These are phyloP conservation scores for Cyanocitta stelleri DNA, from an alignment of 2,113 vertebrate species.

Conservation along the genomic window DNA sequence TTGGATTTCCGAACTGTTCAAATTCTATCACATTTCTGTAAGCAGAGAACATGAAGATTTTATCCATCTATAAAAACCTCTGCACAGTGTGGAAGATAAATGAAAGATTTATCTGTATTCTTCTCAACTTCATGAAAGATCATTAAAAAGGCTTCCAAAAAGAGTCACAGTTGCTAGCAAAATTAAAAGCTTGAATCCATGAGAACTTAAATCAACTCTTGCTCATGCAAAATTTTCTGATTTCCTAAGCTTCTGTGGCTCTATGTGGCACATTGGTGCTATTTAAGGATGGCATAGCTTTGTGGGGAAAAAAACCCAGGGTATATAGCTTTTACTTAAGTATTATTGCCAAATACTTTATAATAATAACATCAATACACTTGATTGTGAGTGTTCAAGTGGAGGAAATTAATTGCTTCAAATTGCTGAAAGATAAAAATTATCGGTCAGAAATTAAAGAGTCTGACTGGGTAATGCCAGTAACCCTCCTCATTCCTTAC, in stretches of 20 bases:
- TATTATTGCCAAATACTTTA: background rate
- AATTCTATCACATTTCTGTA: background rate
- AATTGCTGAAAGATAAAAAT: background rate
- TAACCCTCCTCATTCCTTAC: background rate
- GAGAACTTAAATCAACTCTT: background rate
- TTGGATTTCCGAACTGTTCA: background rate
- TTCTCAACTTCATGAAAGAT: background rate
- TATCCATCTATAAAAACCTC: background rate
- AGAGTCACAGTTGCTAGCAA: background rate
- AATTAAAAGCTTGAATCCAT: background rate
- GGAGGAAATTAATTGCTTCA: background rate
- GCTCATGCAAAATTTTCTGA: background rate
- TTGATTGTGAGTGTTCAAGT: background rate
- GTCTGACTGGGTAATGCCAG: fast-evolving
- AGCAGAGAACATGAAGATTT: background rate
- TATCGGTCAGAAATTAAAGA: background rate
- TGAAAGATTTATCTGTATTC: fast-evolving
- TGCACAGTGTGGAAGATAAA: background rate
- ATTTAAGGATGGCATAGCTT: background rate
- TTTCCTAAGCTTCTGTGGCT: background rate
- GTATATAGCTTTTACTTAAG: background rate
- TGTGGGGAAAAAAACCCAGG: background rate
- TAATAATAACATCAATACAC: background rate
- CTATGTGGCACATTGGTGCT: background rate
- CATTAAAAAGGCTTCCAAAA: background rate